Percentiles rank a stretch among this genome's conserved stretches.
These are phyloP conservation scores for Mellilla xanthometata DNA, from an alignment of 2,888 invertebrate genomes.

Conservation along the genomic window DNA sequence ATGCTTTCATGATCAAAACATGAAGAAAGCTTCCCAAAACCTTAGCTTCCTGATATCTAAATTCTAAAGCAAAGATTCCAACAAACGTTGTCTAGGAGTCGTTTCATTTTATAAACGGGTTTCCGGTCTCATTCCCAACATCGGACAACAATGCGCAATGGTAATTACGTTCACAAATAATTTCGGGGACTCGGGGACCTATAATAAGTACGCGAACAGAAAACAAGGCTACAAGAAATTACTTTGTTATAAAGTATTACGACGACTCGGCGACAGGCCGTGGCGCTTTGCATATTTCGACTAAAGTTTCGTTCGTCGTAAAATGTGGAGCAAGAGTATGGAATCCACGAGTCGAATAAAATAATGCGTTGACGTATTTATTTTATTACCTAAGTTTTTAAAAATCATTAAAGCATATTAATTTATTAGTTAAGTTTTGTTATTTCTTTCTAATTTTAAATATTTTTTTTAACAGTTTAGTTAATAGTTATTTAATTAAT, in stretches of 20 bases:
- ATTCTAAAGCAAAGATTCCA: conserved; percentile 18
- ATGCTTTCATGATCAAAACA: background rate
- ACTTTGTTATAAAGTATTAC: conserved; percentile 42
- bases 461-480: too few relatives aligned
- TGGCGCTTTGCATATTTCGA: conserved; percentile 37
- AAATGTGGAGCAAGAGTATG: conserved; percentile 8
- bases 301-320: conserved; percentile 26
- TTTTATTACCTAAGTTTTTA: too few relatives aligned
- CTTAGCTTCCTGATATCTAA: conserved; percentile 11
- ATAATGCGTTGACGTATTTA: too few relatives aligned
- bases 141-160: conserved; percentile 51
- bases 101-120: conserved; percentile 44
- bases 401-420: too few relatives aligned
- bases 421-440: too few relatives aligned
- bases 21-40: too few relatives aligned
- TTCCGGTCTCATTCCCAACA: conserved; percentile 49
- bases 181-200: conserved; percentile 38
- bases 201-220: conserved; percentile 24
- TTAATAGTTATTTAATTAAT: too few relatives aligned
- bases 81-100: conserved; percentile 33
- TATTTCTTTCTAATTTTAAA: too few relatives aligned
- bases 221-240: conserved; percentile 41
- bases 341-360: too few relatives aligned
- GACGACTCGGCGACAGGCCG: conserved; percentile 28
- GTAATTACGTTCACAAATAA: conserved; percentile 59